phyloP scores from a whole-genome alignment of 2,113 vertebrate species.

The Numenius arquata region DNA sequence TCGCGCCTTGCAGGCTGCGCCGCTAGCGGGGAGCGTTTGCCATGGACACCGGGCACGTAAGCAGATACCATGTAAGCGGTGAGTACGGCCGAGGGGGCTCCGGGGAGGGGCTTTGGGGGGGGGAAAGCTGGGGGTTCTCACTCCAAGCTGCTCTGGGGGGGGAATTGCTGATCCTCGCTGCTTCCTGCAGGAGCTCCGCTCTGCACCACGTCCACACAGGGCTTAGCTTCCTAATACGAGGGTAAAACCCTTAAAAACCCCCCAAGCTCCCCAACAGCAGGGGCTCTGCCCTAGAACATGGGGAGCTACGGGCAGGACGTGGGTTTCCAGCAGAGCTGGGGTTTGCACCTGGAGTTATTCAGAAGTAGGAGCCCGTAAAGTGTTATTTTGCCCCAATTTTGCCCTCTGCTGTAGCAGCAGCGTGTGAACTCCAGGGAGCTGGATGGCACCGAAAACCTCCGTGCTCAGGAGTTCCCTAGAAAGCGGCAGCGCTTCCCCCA shows the following conservation, averaged over 20 bases:
- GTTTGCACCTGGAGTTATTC: background rate
- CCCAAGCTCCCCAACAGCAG: rapidly evolving
- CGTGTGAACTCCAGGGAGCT: background rate
- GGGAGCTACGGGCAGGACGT: background rate
- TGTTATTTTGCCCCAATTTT: rapidly evolving
- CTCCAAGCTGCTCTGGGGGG: background rate
- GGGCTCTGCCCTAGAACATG: rapidly evolving
- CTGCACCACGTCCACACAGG: rapidly evolving
- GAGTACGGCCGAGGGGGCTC: background rate
- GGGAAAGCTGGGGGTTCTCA: background rate
- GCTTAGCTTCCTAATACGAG: rapidly evolving
- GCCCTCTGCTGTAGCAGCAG: background rate
- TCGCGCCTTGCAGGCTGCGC: background rate
- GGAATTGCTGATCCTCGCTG: rapidly evolving
- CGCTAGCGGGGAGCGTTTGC: background rate
- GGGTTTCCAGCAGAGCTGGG: background rate
- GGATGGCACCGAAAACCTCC: rapidly evolving
- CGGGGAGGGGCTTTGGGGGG: background rate
- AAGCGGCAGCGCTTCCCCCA: background rate
- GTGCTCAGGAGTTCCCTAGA: rapidly evolving
- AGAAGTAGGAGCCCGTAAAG: background rate
- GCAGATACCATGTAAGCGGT: background rate
- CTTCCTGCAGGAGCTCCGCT: no score
- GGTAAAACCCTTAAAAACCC: background rate
- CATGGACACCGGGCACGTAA: background rate